These are phyloP conservation scores for Lasioglossum zephyrum DNA, from an alignment of 2,888 invertebrate species.

Conservation along the genomic window DNA sequence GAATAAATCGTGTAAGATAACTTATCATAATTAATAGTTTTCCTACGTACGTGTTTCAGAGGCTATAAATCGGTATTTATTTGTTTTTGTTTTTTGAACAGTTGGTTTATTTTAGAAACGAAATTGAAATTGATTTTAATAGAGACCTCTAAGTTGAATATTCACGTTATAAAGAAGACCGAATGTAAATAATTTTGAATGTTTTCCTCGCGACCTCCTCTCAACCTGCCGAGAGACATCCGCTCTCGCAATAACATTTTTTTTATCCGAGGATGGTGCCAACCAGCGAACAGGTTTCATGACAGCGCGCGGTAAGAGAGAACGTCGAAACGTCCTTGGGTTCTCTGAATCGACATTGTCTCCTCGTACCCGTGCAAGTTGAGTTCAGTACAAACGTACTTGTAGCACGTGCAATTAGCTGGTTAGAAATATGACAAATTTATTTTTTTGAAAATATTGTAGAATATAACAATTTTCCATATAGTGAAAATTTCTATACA, in stretches of 20 bases:
- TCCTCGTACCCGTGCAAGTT: neutral
- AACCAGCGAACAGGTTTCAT: conserved; percentile 37
- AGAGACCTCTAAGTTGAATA: neutral
- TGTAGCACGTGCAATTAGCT: conserved; percentile 6
- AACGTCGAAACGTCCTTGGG: conserved; percentile 47
- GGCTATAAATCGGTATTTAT: too few relatives aligned
- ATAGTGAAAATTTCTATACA: too few relatives aligned
- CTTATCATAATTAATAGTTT: too few relatives aligned
- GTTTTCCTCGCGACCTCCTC: neutral
- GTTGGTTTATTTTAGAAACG: too few relatives aligned
- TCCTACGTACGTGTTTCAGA: too few relatives aligned
- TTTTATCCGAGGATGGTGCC: neutral
- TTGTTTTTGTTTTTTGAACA: too few relatives aligned
- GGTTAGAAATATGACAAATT: neutral
- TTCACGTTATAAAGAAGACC: neutral
- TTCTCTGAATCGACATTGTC: conserved; percentile 19
- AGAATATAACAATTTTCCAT: neutral
- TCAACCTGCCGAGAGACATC: neutral
- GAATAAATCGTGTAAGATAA: too few relatives aligned
- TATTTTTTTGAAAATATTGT: neutral
- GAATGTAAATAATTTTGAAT: neutral
- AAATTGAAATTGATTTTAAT: too few relatives aligned
- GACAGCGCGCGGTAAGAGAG: conserved; percentile 26
- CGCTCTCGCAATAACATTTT: neutral
- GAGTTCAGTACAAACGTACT: neutral